Percentiles rank a stretch among this genome's conserved stretches.
Conservation (phyloP, 1,140 invertebrate species). For the Drosophila nasuta region DNA sequence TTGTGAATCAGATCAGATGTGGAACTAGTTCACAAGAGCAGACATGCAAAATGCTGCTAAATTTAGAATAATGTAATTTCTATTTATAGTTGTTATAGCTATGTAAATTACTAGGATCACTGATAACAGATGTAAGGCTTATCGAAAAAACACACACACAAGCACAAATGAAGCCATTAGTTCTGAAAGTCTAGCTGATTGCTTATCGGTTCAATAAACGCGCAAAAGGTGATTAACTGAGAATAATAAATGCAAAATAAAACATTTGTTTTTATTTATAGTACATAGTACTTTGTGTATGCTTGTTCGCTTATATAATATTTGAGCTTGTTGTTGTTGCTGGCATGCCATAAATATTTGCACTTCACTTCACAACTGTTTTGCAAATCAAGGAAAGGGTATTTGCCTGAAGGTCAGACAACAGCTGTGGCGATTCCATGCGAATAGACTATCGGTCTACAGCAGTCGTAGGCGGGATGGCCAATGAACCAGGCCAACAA, state of each 20-base stretch:
- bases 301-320: constrained; percentile 38
- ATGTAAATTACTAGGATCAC: constrained; percentile 6
- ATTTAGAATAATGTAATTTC: background rate
- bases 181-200: background rate
- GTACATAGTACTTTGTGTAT: constrained; percentile 12
- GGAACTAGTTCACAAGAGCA: background rate
- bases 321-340: constrained; percentile 40
- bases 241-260: constrained; percentile 24
- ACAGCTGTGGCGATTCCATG: constrained; percentile 46
- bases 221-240: constrained; percentile 53
- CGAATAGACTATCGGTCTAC: background rate
- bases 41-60: background rate
- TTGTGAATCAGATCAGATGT: background rate
- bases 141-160: background rate
- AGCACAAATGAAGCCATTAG: background rate
- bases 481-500: constrained; percentile 54
- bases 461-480: constrained; percentile 45
- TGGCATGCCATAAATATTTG: constrained; percentile 55
- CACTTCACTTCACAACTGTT: constrained; percentile 34
- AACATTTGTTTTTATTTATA: constrained; percentile 16
- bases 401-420: constrained; percentile 56
- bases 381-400: constrained; percentile 53
- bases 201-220: constrained; percentile 59
- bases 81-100: constrained; percentile 1
- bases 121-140: constrained; percentile 12